Evolutionary conservation across 2,888 invertebrate genomes (phyloP).

Genomic region (Eumacrocentrus americanus): DNA sequence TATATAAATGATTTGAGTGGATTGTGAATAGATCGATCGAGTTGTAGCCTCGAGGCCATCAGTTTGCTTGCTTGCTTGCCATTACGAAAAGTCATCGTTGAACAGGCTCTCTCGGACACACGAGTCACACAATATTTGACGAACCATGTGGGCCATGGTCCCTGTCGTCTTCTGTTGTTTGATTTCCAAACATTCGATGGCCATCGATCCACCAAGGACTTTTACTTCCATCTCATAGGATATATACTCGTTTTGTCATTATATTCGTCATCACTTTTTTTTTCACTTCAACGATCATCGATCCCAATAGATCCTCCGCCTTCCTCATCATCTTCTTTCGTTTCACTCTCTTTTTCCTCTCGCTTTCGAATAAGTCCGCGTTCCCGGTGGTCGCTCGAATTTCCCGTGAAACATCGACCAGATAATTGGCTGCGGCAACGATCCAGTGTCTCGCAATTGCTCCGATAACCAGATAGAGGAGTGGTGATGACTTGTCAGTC

Average conservation of each 20-base stretch:
- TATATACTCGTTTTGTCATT: too few relatives aligned
- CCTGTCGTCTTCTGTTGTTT: constrained; percentile 16
- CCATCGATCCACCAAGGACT: background rate
- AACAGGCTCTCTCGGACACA: constrained; percentile 4
- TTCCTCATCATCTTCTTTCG: background rate
- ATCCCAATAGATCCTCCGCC: too few relatives aligned
- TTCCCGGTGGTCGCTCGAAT: background rate
- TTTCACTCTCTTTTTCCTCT: constrained; percentile 9
- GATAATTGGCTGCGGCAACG: constrained; percentile 5
- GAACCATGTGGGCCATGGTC: constrained; percentile 37
- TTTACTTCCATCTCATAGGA: too few relatives aligned
- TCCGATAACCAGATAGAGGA: background rate
- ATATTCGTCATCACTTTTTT: too few relatives aligned
- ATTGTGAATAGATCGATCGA: too few relatives aligned
- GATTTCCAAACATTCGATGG: constrained; percentile 21
- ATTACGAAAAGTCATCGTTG: constrained; percentile 15
- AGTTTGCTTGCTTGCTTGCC: background rate
- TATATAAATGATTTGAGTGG: too few relatives aligned
- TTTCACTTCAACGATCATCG: too few relatives aligned
- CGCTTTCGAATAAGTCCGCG: background rate
- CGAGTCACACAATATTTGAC: constrained; percentile 36
- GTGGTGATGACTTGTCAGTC: background rate
- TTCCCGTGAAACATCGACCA: constrained; percentile 5
- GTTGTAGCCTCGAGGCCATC: background rate
- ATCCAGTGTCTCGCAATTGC: background rate